phyloP scores from a whole-genome alignment of 37 sponge, comb jelly and placozoan genomes.

The Ephydatia muelleri region DNA sequence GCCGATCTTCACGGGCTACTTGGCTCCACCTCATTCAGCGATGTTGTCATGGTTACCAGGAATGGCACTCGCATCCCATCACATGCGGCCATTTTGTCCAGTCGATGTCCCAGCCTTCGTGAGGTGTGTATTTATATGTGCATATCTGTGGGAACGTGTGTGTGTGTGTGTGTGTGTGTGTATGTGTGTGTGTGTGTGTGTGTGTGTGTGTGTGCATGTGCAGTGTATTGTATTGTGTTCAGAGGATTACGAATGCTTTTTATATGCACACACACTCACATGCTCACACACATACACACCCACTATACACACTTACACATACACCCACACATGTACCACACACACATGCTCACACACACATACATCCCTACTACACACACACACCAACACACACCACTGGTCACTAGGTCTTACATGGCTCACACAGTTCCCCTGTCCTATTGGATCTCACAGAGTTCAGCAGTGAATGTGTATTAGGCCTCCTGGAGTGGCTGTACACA shows the following conservation, averaged over 20 bases:
- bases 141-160: not conserved
- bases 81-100: conserved; percentile 50
- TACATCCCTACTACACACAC: not conserved
- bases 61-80: conserved; percentile 38
- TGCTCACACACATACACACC: not conserved
- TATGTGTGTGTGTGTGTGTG: not conserved
- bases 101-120: conserved; percentile 48
- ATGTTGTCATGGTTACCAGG: conserved; percentile 25
- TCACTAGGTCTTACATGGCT: not conserved
- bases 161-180: conserved; percentile 5
- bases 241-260: too few species aligned
- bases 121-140: conserved; percentile 24
- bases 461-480: conserved; percentile 6
- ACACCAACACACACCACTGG: too few species aligned
- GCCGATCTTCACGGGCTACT: conserved; percentile 34
- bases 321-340: too few species aligned
- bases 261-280: too few species aligned
- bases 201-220: too few species aligned
- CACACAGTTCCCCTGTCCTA: not conserved
- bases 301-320: not conserved
- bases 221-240: not conserved
- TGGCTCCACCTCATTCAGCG: conserved; percentile 42
- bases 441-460: conserved; percentile 33
- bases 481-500: conserved; percentile 56
- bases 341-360: not conserved